These are phyloP conservation scores for Phylloscopus collybita DNA, from an alignment of 2,797 vertebrate species.

Conservation along the genomic window DNA sequence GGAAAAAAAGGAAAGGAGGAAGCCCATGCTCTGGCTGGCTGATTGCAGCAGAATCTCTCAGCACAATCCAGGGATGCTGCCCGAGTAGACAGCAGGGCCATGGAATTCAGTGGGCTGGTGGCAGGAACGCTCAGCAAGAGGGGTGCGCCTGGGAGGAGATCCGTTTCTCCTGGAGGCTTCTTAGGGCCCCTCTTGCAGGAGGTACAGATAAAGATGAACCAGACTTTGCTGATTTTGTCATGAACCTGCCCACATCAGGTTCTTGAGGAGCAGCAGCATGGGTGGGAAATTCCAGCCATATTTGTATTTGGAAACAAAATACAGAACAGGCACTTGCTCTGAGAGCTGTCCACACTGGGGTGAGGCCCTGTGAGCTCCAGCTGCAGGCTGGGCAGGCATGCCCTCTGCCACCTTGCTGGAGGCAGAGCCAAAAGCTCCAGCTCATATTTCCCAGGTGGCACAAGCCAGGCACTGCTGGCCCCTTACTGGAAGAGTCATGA, in stretches of 20 bases:
- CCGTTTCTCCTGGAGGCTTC: not conserved
- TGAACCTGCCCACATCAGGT: rapidly evolving
- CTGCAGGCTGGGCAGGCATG: not conserved
- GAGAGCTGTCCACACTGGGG: rapidly evolving
- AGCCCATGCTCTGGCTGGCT: rapidly evolving
- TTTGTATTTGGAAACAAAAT: not conserved
- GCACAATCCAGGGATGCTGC: not conserved
- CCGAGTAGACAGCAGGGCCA: rapidly evolving
- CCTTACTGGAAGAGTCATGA: rapidly evolving
- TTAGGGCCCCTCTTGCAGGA: not conserved
- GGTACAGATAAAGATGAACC: rapidly evolving
- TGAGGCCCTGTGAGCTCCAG: not conserved
- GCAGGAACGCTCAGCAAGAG: rapidly evolving
- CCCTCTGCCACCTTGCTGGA: not conserved
- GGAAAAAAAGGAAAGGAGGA: not conserved
- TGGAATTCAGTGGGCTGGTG: not conserved
- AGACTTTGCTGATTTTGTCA: not conserved
- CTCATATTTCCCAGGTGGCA: not conserved
- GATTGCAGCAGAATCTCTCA: not conserved
- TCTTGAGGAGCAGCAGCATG: rapidly evolving
- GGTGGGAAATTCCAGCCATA: rapidly evolving
- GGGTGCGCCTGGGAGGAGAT: not conserved
- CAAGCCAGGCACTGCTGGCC: not conserved
- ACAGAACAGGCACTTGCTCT: rapidly evolving
- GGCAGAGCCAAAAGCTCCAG: not conserved